Conservation (phyloP, 2,888 invertebrate species). For the Cybosia mesomella region DNA sequence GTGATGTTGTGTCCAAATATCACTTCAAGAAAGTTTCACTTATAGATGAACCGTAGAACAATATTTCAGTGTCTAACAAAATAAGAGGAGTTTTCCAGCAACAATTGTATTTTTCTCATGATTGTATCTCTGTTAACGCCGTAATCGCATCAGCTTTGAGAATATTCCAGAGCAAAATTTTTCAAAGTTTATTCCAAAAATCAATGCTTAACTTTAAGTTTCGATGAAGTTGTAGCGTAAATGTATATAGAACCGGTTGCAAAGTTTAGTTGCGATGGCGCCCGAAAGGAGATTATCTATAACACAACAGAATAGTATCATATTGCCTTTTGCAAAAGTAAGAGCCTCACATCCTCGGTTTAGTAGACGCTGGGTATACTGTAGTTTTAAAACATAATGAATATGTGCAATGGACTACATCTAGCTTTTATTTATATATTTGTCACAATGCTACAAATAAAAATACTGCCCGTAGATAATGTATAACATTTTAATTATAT, state of each 20-base stretch:
- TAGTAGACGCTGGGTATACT: neutral
- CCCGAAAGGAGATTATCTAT: too few relatives aligned
- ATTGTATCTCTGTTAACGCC: too few relatives aligned
- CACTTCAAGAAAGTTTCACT: neutral
- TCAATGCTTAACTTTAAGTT: neutral
- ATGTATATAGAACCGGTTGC: neutral
- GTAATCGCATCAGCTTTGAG: neutral
- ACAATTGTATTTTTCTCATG: too few relatives aligned
- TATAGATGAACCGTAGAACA: neutral
- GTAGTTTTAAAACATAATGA: neutral
- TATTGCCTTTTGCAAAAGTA: too few relatives aligned
- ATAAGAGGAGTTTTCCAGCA: neutral
- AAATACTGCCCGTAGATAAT: too few relatives aligned
- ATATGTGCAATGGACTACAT: neutral
- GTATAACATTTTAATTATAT: neutral
- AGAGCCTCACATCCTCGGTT: neutral
- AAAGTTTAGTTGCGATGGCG: too few relatives aligned
- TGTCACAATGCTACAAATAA: neutral
- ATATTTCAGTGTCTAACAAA: constrained; percentile 3
- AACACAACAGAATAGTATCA: neutral
- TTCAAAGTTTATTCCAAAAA: neutral
- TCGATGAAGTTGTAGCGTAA: neutral
- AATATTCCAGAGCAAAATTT: neutral
- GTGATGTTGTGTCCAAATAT: neutral
- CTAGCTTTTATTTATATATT: neutral